These are phyloP conservation scores for Hypotaenidia okinawae DNA, from an alignment of 2,797 vertebrate genomes.

Conservation along the genomic window DNA sequence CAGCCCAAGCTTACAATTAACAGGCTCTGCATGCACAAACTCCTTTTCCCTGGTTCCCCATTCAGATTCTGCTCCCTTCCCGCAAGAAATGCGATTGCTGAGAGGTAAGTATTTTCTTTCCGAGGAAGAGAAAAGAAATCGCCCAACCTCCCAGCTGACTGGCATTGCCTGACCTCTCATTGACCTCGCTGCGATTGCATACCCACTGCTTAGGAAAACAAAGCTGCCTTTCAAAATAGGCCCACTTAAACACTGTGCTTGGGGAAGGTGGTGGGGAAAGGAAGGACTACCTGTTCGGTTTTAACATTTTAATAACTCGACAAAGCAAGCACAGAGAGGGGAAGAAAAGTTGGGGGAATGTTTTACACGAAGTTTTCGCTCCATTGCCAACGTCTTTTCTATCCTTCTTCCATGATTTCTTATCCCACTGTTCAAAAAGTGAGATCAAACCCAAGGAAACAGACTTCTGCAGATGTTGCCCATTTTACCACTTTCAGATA, in stretches of 20 bases:
- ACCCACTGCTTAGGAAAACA: constrained; percentile 38
- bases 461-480: not conserved
- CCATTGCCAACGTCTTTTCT: not conserved
- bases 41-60: not conserved
- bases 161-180: constrained; percentile 37
- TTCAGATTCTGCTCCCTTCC: constrained; percentile 1
- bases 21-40: constrained; percentile 9
- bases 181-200: constrained; percentile 2
- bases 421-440: not conserved
- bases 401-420: not conserved
- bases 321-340: not conserved
- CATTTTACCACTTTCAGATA: not conserved
- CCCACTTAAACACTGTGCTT: not conserved
- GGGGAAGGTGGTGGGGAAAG: not conserved
- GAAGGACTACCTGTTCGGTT: not conserved
- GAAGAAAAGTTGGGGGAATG: not conserved
- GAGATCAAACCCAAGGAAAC: not conserved
- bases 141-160: constrained; percentile 16
- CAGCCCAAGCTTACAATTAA: constrained; percentile 38
- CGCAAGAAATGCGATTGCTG: constrained; percentile 30
- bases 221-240: constrained; percentile 28
- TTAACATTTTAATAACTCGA: constrained; percentile 14
- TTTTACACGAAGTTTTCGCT: constrained; percentile 8
- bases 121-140: not conserved
- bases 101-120: constrained; percentile 30